These are phyloP conservation scores for Stratiomys singularior DNA, from an alignment of 2,888 invertebrate genomes.

Conservation along the genomic window DNA sequence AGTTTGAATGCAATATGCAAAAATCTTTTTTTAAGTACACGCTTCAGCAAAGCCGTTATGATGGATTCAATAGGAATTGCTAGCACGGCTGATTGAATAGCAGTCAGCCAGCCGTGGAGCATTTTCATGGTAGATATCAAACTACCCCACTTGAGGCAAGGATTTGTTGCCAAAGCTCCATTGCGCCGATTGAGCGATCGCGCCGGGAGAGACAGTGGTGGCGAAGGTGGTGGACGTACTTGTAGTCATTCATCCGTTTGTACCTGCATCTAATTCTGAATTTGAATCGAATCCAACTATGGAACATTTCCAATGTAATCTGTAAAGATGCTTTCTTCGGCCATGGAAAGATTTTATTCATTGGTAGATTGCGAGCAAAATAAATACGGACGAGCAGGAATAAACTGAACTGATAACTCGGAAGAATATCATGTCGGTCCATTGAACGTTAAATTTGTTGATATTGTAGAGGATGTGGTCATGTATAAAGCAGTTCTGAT, in stretches of 20 bases:
- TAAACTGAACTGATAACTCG: background rate
- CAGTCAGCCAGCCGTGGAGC: constrained; percentile 33
- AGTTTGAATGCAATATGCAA: constrained; percentile 44
- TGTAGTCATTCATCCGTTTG: constrained; percentile 14
- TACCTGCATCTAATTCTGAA: constrained; percentile 35
- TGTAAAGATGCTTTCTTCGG: constrained; percentile 17
- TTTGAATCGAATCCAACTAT: background rate
- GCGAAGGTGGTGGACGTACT: background rate
- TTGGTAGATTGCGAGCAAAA: constrained; percentile 4
- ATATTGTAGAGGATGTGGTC: too few relatives aligned
- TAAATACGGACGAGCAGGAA: background rate
- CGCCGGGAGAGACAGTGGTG: too few relatives aligned
- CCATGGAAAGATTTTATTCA: constrained; percentile 13
- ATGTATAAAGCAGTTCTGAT: too few relatives aligned
- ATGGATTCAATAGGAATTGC: constrained; percentile 38
- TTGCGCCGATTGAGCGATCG: background rate
- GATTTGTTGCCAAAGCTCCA: background rate
- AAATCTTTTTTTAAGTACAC: constrained; percentile 43
- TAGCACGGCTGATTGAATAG: constrained; percentile 41
- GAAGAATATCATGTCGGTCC: background rate
- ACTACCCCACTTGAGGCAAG: constrained; percentile 29
- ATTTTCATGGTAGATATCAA: constrained; percentile 29
- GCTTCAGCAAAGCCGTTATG: constrained; percentile 32
- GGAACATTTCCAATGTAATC: constrained; percentile 19
- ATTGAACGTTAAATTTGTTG: too few relatives aligned